Conservation (phyloP, 2,113 vertebrate species). For the Larimichthys crocea region DNA sequence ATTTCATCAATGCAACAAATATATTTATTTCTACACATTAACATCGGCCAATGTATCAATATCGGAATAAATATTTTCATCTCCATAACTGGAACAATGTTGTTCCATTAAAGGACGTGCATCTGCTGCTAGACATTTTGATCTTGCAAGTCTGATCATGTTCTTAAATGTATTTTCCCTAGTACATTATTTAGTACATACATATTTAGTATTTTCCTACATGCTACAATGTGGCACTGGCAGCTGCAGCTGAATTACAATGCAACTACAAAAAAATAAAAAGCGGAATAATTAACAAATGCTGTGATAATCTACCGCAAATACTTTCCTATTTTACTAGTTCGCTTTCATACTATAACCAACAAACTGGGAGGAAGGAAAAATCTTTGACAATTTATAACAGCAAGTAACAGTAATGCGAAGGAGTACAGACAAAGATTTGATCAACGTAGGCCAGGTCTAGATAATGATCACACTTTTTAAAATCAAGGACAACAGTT, state of each 20-base stretch:
- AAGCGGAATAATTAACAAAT: neutral
- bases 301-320: neutral
- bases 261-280: too few species aligned
- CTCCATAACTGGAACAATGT: too few species aligned
- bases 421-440: neutral
- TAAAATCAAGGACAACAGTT: too few species aligned
- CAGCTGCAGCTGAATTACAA: neutral
- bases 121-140: neutral
- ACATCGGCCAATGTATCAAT: too few species aligned
- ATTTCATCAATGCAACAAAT: too few species aligned
- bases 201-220: too few species aligned
- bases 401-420: neutral
- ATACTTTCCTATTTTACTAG: neutral
- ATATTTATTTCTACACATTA: too few species aligned
- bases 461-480: neutral
- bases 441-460: neutral
- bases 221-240: too few species aligned
- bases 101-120: neutral
- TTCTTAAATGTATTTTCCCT: neutral
- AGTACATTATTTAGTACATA: too few species aligned
- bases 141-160: neutral
- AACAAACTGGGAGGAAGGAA: neutral
- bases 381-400: neutral
- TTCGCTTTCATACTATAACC: neutral
- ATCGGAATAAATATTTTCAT: too few species aligned